Evolutionary conservation across 2,888 invertebrate species (phyloP), one percentile per base, ranked within the genome.

Genomic region (Notodonta dromedarius): DNA sequence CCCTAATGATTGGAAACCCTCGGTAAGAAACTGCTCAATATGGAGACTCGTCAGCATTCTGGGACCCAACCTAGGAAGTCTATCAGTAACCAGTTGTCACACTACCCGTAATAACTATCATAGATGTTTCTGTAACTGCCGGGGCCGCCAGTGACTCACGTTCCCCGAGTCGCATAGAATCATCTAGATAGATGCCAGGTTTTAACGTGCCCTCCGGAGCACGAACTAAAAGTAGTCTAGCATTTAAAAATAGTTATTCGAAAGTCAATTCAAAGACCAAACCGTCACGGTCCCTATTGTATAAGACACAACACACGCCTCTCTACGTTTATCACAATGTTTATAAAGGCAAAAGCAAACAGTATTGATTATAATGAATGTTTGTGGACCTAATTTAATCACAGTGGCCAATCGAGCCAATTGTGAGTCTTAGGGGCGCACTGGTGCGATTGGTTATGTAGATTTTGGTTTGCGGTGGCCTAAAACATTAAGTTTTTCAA

Each of bases 311-410:
- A 55, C 50, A 55, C 50, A 55, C 40, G 55, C 61, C 57, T 59
- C 61, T 6, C 52, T 50, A 40, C 62, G 61, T 52, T 67, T 69
- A 70, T 66, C 59, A 60, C 59, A 65, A 60, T 76, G 70, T 77
- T 77, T 78, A 75, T 66, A 63, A 58, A 65, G 53, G 50, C 57
- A 61, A 67, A 66, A 67, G 56, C 69, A 78, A 76, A 77, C 78
- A 75, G 54, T 67, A 74, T 67, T 70, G 73, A 75, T 74, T 76
- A 70, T 79, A 80, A 80, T 78, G 69, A 71, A 76, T 77, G 82
- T 78, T 77, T 78, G 79, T 69, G 70, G 69, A 67, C 75, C 74
- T 83, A 84, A 85, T 83, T 83, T 73, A 80, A 85, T 84, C 78
- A 80, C 70, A 67, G 74, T 66, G 58, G 67, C 74, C 82, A 84